A percentile compares a stretch with the other conserved stretches of the same genome.
Conservation (phyloP, 1,140 invertebrate genomes). For the Geopemphigus sp. region DNA sequence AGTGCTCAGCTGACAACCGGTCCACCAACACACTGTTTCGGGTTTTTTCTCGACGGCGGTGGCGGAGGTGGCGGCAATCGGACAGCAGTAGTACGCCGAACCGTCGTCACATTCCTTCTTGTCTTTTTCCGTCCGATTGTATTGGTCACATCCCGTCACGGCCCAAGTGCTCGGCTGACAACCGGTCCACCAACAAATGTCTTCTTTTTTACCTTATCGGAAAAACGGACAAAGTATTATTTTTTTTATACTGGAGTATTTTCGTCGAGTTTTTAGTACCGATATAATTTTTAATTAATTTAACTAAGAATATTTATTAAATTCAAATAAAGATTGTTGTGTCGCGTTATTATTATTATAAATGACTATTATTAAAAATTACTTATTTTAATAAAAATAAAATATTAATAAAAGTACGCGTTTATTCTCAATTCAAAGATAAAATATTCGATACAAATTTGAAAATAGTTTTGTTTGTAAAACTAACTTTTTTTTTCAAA, state of each 20-base stretch:
- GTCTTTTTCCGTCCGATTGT: conserved; percentile 27
- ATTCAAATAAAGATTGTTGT: too few relatives aligned
- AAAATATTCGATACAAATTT: too few relatives aligned
- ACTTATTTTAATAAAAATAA: too few relatives aligned
- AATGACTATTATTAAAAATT: too few relatives aligned
- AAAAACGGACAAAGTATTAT: background rate
- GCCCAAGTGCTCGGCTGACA: conserved; percentile 41
- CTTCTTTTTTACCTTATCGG: background rate
- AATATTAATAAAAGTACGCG: too few relatives aligned
- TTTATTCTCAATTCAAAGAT: too few relatives aligned
- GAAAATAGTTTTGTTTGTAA: too few relatives aligned
- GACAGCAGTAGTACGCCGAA: conserved; percentile 46
- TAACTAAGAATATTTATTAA: too few relatives aligned
- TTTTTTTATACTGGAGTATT: too few relatives aligned
- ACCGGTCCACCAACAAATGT: conserved; percentile 49
- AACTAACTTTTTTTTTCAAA: background rate
- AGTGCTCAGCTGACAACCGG: background rate
- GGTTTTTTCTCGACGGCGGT: background rate
- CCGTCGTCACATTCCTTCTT: conserved; percentile 30
- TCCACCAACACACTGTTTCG: conserved; percentile 38
- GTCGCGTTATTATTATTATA: too few relatives aligned
- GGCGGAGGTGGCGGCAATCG: background rate
- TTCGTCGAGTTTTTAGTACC: too few relatives aligned
- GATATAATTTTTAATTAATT: too few relatives aligned
- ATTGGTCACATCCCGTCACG: conserved; percentile 41